Base-by-base conservation (phyloP, 1,140 invertebrate species). In the Apis laboriosa region DNA sequence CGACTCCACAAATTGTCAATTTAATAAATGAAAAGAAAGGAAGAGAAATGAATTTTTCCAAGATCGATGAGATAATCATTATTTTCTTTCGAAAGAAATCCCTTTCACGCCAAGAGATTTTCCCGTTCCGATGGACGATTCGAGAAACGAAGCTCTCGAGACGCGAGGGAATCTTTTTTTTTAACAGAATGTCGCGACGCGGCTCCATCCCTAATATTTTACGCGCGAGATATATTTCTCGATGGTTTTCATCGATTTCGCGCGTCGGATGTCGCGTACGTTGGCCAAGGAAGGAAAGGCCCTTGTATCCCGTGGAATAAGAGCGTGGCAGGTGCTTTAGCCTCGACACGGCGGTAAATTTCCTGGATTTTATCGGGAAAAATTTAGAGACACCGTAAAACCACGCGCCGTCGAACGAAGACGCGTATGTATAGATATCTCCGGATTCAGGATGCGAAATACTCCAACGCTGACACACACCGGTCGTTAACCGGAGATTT, bases 381-480 rank as follows among this genome's bases (percentile, higher is more conserved):
- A 90, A 90, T 90, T 90, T 90, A 90, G 89, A 89, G 86, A 84
- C 88, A 87, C 77, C 83, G 80, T 87, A 87, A 87, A 87, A 80
- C 68, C 63, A 66, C 77, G 84, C 75, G 80, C 77, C 85, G 80
- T 81, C 85, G 85, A 86, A 87, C 81, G 81, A 75, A 84, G 85
- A 87, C 74, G 77, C 82, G 74, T 84, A 75, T 86, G 82, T 80
- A 78, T 79, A 85, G 77, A 80, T 80, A 84, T 84, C 56, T 55
- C 58, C 66, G 51, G 60, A 84, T 74, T 17, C 49, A 19, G 11
- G 2, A 21, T 1, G 1, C 5, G 53, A 83, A 83, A 71, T 77
- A 83, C 17, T 66, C 74, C 56, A 63, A 24, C 34, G 19, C 7
- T 7, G 72, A 8, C n/a, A 34, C 67, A 76, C 67, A 76, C 5